These are phyloP conservation scores for Poecilia picta DNA, from an alignment of 2,797 vertebrate species.

Conservation along the genomic window DNA sequence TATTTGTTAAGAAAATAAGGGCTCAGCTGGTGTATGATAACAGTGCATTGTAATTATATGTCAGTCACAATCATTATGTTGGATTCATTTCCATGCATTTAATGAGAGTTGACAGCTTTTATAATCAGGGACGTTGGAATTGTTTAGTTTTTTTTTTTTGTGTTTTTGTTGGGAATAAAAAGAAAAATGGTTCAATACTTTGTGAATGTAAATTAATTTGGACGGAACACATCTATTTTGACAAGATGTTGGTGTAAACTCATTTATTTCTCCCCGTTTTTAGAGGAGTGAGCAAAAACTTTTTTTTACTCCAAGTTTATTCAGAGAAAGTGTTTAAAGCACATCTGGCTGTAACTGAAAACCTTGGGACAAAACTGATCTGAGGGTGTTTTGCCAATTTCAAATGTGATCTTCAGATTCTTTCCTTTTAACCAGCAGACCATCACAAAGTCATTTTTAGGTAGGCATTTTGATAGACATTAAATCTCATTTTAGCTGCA, in stretches of 20 bases:
- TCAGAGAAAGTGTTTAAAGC: background rate
- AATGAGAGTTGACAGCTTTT: conserved; percentile 25
- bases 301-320: background rate
- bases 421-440: background rate
- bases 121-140: conserved; percentile 15
- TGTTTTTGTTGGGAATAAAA: conserved; percentile 11
- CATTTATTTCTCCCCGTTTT: conserved; percentile 1
- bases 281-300: background rate
- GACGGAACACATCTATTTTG: background rate
- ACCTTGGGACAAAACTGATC: background rate
- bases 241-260: conserved; percentile 3
- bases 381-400: background rate
- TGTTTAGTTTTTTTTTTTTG: background rate
- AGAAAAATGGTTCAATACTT: conserved; percentile 11
- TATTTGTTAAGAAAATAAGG: conserved; percentile 23
- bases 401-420: background rate
- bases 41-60: conserved; percentile 34
- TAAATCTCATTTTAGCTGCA: background rate
- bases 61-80: conserved; percentile 18
- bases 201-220: background rate
- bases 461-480: background rate
- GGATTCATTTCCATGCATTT: conserved; percentile 36
- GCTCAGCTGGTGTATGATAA: conserved; percentile 28
- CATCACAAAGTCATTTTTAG: background rate
- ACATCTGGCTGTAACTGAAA: background rate